phyloP scores from a whole-genome alignment of 1,140 invertebrate genomes.

The Sarcophaga peregrina region DNA sequence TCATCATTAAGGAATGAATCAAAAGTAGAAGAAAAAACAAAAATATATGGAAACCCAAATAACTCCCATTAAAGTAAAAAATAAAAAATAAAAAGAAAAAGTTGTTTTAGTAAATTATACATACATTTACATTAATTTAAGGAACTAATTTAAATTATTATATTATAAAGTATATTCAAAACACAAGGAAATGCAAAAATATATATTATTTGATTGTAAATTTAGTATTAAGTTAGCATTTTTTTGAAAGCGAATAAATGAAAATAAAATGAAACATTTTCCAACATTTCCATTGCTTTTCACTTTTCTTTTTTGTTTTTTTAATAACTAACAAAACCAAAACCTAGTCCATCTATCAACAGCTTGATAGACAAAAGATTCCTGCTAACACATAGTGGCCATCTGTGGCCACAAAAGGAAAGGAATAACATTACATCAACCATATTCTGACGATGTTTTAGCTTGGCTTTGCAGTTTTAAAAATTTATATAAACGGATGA shows the following conservation, averaged over 20 bases:
- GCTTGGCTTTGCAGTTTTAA: no score
- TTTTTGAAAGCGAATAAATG: slow-evolving; percentile 15
- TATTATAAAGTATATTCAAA: slow-evolving; percentile 9
- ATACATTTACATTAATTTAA: slow-evolving; percentile 12
- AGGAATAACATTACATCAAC: no score
- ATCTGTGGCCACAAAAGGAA: no score
- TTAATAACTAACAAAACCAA: background rate
- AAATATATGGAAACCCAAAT: background rate
- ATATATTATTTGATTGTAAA: slow-evolving; percentile 12
- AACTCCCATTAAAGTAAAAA: background rate
- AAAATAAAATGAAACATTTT: slow-evolving; percentile 7
- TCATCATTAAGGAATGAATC: background rate
- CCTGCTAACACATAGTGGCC: no score
- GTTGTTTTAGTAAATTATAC: slow-evolving; percentile 15
- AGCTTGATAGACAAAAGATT: no score
- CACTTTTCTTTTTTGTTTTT: background rate
- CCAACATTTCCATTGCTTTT: background rate
- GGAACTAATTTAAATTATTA: slow-evolving; percentile 1
- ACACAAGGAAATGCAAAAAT: slow-evolving; percentile 10
- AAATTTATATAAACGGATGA: no score
- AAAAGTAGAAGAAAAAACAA: background rate
- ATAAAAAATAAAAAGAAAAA: no score
- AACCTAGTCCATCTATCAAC: no score
- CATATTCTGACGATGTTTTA: no score
- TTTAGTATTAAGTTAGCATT: slow-evolving; percentile 15